A percentile compares a stretch with the other conserved stretches of the same genome.
Conservation (phyloP, 2,888 invertebrate species). For the Cotesia congregata region DNA sequence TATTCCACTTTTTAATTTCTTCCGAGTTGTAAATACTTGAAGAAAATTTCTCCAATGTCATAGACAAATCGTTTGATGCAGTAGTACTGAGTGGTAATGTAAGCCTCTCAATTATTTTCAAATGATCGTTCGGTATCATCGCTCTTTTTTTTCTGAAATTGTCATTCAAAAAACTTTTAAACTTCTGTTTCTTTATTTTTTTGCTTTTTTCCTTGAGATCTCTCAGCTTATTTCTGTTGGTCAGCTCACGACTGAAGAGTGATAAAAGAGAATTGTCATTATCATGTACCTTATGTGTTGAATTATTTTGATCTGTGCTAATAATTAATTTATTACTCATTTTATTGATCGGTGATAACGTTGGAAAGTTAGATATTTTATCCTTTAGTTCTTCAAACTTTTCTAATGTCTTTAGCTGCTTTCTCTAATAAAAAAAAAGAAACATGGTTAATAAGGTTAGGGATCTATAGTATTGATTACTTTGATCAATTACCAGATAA, state of each 20-base stretch:
- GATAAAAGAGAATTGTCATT: neutral
- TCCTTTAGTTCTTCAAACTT: constrained; percentile 49
- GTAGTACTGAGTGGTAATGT: neutral
- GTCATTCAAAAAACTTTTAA: constrained; percentile 22
- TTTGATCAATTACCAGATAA: constrained; percentile 55
- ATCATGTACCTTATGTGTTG: constrained; percentile 24
- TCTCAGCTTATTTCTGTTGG: neutral
- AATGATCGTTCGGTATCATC: neutral
- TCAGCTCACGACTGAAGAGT: neutral
- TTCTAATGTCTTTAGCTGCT: constrained; percentile 51
- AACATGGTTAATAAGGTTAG: neutral
- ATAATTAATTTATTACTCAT: constrained; percentile 10
- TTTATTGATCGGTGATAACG: neutral
- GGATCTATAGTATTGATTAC: neutral
- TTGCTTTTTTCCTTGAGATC: constrained; percentile 46
- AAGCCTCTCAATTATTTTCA: neutral
- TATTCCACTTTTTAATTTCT: constrained; percentile 10
- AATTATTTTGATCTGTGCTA: neutral
- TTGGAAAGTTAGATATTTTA: neutral
- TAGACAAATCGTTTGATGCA: constrained; percentile 11
- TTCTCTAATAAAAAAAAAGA: constrained; percentile 40
- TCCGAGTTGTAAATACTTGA: constrained; percentile 3
- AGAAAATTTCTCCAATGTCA: neutral
- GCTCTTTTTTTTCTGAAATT: constrained; percentile 43
- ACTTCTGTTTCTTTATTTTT: constrained; percentile 37